These are phyloP conservation scores for Megalopta genalis DNA, from an alignment of 1,140 invertebrate species.

Conservation along the genomic window DNA sequence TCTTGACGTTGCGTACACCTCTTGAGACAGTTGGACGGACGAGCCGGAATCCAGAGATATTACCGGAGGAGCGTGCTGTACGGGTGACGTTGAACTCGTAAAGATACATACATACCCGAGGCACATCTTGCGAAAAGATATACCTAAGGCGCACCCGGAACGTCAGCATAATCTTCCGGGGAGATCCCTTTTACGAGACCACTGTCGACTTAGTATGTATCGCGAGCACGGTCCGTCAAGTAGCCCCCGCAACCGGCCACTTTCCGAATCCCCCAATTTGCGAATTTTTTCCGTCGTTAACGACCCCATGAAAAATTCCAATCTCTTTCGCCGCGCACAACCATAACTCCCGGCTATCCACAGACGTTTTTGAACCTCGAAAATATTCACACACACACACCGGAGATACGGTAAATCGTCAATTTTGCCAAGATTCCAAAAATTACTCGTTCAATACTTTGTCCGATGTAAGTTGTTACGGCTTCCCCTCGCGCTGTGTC, in stretches of 20 bases:
- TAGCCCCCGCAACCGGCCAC: constrained; percentile 19
- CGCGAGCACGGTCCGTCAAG: constrained; percentile 48
- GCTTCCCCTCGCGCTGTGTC: too few species aligned
- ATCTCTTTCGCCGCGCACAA: too few species aligned
- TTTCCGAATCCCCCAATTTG: constrained; percentile 3
- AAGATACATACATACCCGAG: constrained; percentile 57
- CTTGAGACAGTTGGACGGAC: constrained; percentile 40
- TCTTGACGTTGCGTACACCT: constrained; percentile 22
- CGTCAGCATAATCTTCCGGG: constrained; percentile 60
- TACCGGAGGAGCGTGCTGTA: constrained; percentile 10
- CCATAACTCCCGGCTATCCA: too few species aligned
- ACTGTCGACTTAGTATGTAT: constrained; percentile 51
- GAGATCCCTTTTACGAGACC: constrained; percentile 56
- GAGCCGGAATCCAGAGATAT: constrained; percentile 43
- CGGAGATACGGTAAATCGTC: too few species aligned
- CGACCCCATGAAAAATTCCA: too few species aligned
- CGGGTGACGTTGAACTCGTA: constrained; percentile 54
- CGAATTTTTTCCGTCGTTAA: neutral
- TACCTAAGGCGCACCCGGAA: constrained; percentile 35
- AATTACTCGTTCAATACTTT: too few species aligned
- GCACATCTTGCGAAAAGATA: constrained; percentile 50
- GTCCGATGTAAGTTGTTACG: too few species aligned
- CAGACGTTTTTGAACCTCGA: too few species aligned
- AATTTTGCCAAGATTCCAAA: too few species aligned
- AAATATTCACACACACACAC: too few species aligned